These are phyloP conservation scores for Condylura cristata DNA, from an alignment of 2,113 vertebrate genomes.

Conservation along the genomic window DNA sequence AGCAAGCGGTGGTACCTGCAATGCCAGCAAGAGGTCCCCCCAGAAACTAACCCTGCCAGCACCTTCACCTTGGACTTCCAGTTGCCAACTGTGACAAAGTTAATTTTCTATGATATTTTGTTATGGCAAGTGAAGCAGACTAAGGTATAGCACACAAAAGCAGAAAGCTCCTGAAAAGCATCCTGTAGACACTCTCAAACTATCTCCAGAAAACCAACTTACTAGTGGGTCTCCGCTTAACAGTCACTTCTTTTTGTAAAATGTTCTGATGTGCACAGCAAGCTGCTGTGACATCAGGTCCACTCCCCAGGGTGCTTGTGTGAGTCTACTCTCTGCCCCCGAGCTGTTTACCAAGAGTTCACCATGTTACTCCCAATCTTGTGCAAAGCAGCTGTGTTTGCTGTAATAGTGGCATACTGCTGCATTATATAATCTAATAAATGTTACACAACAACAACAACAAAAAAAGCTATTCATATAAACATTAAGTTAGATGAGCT, in stretches of 20 bases:
- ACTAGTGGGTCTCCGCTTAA: background rate
- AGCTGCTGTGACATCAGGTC: background rate
- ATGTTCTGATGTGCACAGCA: background rate
- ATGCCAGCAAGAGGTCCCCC: background rate
- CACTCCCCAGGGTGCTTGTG: background rate
- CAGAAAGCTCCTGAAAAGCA: background rate
- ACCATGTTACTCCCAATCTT: background rate
- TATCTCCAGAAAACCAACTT: background rate
- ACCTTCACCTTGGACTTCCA: background rate
- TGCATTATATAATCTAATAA: background rate
- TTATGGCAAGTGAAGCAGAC: background rate
- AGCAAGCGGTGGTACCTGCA: too few species aligned
- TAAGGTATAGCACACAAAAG: background rate
- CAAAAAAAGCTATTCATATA: background rate
- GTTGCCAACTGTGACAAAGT: background rate
- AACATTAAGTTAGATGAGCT: background rate
- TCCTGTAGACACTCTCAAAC: background rate
- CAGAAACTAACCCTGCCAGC: background rate
- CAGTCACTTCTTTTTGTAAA: background rate
- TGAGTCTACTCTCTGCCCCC: background rate
- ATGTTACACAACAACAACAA: background rate
- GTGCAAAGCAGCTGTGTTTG: background rate
- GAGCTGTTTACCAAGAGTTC: background rate
- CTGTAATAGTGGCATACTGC: accelerated
- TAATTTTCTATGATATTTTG: background rate